These are phyloP conservation scores for Pionites leucogaster DNA, from an alignment of 2,113 vertebrate genomes.

Conservation along the genomic window DNA sequence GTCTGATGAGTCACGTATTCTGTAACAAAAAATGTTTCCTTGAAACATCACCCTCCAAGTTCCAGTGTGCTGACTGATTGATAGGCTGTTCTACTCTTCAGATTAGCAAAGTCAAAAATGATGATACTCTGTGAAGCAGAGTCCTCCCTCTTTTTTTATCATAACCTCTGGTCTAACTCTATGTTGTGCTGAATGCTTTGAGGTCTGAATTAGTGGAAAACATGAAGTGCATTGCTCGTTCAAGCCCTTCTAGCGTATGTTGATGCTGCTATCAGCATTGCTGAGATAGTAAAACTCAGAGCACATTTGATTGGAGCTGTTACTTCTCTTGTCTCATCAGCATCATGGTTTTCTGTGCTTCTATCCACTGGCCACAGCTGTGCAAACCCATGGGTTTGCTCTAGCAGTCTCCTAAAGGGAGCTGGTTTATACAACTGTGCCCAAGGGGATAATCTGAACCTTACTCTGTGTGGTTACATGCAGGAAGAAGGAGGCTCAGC, in stretches of 20 bases:
- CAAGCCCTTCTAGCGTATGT: rapidly evolving
- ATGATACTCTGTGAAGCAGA: not conserved
- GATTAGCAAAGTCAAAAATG: not conserved
- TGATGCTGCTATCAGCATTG: not conserved
- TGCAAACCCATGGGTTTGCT: not conserved
- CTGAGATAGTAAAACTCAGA: not conserved
- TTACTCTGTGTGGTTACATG: not conserved
- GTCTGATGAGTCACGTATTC: not conserved
- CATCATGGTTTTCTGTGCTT: not conserved
- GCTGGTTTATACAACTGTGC: constrained; percentile 20
- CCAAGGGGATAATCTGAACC: not conserved
- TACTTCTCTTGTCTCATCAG: not conserved
- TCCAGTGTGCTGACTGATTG: not conserved
- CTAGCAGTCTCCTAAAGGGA: not conserved
- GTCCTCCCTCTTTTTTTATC: not conserved
- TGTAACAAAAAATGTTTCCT: not conserved
- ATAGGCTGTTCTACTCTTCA: not conserved
- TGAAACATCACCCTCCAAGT: not conserved
- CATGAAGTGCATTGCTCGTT: rapidly evolving
- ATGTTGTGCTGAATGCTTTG: not conserved
- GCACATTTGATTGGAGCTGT: not conserved
- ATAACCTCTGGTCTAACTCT: not conserved
- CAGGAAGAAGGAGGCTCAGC: not conserved
- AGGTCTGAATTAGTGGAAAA: not conserved
- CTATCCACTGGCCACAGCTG: not conserved